Base-by-base conservation (phyloP, 1,140 invertebrate species). In the Andricus grossulariae region DNA sequence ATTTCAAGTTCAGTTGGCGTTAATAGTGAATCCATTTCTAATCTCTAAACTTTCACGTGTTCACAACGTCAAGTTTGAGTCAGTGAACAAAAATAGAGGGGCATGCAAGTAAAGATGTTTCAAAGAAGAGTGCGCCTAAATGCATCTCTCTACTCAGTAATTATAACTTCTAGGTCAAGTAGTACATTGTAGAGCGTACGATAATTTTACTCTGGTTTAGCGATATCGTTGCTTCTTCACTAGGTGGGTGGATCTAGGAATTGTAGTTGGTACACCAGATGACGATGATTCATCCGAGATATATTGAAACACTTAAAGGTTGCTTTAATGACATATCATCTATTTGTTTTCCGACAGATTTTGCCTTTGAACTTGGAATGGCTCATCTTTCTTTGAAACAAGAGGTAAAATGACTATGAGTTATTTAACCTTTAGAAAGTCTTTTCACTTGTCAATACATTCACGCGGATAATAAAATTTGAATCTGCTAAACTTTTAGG, bases 121-220 rank as follows among this genome's bases (percentile, higher is more conserved):
- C 73, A 57, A 75, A 49, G 73, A 82, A 84, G 72, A 78, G 82
- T 74, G 75, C 80, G 74, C 74, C 51, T 77, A 72, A 74, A 77
- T 76, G 71, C 76, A 60, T 82, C 73, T 75, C 72, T 79, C 78
- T 45, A 70, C 73, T 54, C 74, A 83, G 78, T 83, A 85, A 83
- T 85, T 85, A 83, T 83, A 83, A 85, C 82, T 66, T 78, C 73
- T 79, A 82, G 84, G 73, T 83, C 74, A 74, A 18, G 73, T 75
- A 76, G 25, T 66, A 60, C 12, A 25, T 66, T 66, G 57, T 77
- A 74, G 57, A 73, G 57, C 55, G 52, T 19, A 51, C 75, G 76
- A 49, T 77, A 60, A 83, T 57, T 75, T 79, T 79, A 72, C 66
- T 71, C 12, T 25, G 13, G 57, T 66, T 66, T 66, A 15, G 25